Percentiles rank a stretch among this genome's conserved stretches.
Conservation (phyloP, 2,797 vertebrate genomes). For the Molossus alvarezi region DNA sequence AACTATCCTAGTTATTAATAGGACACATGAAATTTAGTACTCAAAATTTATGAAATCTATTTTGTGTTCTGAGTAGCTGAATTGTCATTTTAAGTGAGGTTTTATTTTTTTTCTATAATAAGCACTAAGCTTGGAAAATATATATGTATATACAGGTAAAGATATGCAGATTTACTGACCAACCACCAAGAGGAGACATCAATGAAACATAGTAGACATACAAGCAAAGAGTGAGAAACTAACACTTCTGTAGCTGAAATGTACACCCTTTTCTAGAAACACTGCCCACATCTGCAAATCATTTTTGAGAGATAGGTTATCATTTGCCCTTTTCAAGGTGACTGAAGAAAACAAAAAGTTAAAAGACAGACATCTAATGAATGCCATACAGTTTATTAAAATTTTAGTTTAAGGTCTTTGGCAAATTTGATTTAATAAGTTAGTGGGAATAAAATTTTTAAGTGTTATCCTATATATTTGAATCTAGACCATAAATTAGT, state of each 20-base stretch:
- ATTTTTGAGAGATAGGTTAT: conserved; percentile 25
- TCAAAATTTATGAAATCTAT: conserved; percentile 60
- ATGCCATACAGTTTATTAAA: conserved; percentile 16
- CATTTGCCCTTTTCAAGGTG: neutral
- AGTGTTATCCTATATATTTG: conserved; percentile 49
- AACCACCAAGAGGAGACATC: conserved; percentile 46
- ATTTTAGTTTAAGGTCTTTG: conserved; percentile 43
- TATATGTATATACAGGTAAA: neutral
- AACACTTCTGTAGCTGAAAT: neutral
- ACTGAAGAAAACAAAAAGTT: conserved; percentile 50
- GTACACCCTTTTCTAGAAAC: conserved; percentile 43
- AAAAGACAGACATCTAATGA: conserved; percentile 51
- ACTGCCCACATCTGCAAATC: neutral
- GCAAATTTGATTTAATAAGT: conserved; percentile 48
- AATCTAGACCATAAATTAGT: conserved; percentile 28
- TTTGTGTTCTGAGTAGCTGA: conserved; percentile 53
- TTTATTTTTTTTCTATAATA: neutral
- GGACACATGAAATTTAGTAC: conserved; percentile 36
- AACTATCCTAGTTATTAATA: conserved; percentile 49
- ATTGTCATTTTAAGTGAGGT: conserved; percentile 22
- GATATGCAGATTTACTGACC: conserved; percentile 11
- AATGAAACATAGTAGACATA: conserved; percentile 55
- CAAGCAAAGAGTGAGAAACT: conserved; percentile 34
- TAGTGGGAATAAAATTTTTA: conserved; percentile 39
- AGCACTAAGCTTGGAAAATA: conserved; percentile 48